Evolutionary conservation across 2,888 invertebrate genomes (phyloP), one percentile per base, ranked within the genome.

Genomic region (Zhengitettix transpicula): DNA sequence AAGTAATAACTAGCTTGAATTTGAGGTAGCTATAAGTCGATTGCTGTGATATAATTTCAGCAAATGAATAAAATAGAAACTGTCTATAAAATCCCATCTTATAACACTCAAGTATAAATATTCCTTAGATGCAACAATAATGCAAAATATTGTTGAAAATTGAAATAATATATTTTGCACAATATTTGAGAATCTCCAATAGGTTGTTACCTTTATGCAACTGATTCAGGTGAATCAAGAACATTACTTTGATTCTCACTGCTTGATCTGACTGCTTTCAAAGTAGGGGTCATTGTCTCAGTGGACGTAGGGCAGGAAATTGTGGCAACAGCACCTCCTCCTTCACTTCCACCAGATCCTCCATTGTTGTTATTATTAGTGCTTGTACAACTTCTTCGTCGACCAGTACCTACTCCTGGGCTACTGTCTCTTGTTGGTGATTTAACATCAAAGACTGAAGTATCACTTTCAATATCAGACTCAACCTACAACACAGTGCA

Each of bases 401-500:
- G 60, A 11, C n/a, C 28, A 40, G 17, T 14, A 12, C 56, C 55
- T 42, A 42, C 54, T 52, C 42, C 42, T n/a, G 55, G 42, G 5
- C 71, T 71, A 61, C 72, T 62, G 55, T 77, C 77, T n/a, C 76
- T 69, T 11, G 74, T 72, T 51, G 77, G 75, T 51, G 78, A 77
- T 64, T 80, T 75, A 11, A 78, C 78, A 66, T 81, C 81, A 68
- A 80, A 80, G n/a, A 79, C 78, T 63, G 78, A 77, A 61, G 77
- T 77, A 66, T 82, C 81, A 67, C 80, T 79, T 65, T 82, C 81
- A 62, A 81, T 73, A 69, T 82, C 82, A 61, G 78, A 77, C 68
- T 82, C 82, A 66, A 80, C 74, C 76, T 82, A 75, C 16, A n/a
- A n/a, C n/a, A 74, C 9, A 55, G 14, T 42, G 17, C 42, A 57